Conservation (phyloP, 2,888 invertebrate species). For the Nomada flava region DNA sequence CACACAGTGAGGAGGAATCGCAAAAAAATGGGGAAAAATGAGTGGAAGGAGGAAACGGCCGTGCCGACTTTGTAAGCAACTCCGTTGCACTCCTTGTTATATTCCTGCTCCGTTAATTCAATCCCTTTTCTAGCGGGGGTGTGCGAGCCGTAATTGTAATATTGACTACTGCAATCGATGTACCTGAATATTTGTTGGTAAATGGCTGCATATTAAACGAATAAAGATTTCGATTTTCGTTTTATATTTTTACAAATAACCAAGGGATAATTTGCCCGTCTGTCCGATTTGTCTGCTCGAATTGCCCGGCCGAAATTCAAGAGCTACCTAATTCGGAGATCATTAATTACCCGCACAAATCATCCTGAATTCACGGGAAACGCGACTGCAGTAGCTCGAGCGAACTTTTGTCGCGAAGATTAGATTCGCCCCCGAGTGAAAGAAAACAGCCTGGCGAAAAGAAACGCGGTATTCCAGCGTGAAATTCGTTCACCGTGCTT, state of each 20-base stretch:
- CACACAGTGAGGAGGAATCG: constrained; percentile 70
- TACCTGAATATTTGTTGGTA: too few relatives aligned
- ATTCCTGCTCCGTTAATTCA: constrained; percentile 38
- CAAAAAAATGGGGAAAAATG: constrained; percentile 73
- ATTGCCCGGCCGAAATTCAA: too few relatives aligned
- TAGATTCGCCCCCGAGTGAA: constrained; percentile 24
- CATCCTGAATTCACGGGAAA: constrained; percentile 23
- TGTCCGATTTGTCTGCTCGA: too few relatives aligned
- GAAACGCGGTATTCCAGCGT: constrained; percentile 31
- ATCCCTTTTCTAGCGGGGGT: constrained; percentile 5
- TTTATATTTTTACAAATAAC: too few relatives aligned
- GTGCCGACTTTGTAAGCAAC: constrained; percentile 63
- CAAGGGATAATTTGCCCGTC: too few relatives aligned
- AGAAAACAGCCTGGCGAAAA: constrained; percentile 30
- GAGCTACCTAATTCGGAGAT: too few relatives aligned
- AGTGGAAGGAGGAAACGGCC: constrained; percentile 67
- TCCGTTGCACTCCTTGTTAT: constrained; percentile 42
- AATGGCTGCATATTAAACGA: too few relatives aligned
- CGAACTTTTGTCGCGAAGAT: constrained; percentile 28
- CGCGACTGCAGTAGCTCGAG: constrained; percentile 3
- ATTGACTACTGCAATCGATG: too few relatives aligned
- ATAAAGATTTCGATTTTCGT: too few relatives aligned
- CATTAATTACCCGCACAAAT: constrained; percentile 13
- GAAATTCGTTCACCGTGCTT: constrained; percentile 52
- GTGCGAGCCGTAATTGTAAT: constrained; percentile 1